Conservation (phyloP, 92 coral and sea anemone genomes). For the Paragorgia papillata region DNA sequence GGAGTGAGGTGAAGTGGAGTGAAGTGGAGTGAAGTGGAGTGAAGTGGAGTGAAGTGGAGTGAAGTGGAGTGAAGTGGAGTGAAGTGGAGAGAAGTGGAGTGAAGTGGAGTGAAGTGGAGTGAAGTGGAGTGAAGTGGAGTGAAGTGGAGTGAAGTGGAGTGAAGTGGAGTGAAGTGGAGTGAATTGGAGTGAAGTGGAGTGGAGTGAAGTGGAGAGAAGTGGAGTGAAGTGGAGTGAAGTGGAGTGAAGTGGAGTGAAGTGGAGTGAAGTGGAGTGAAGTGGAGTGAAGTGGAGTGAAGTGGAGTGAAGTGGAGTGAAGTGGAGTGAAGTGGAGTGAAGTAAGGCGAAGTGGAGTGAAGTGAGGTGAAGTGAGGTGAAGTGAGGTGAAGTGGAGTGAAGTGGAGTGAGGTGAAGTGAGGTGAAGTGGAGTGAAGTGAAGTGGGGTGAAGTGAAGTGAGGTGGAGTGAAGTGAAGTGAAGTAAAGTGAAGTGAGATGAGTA, state of each 20-base stretch:
- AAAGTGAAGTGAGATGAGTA: slow-evolving; percentile 26
- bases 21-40: too few relatives aligned
- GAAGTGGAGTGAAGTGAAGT: neutral
- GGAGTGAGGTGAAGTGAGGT: slow-evolving; percentile 3
- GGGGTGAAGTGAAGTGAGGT: neutral
- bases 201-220: slow-evolving; percentile 9
- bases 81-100: too few relatives aligned
- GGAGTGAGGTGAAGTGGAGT: too few relatives aligned
- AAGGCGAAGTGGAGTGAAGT: neutral
- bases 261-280: neutral
- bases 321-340: neutral
- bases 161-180: slow-evolving; percentile 24
- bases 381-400: neutral
- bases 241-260: neutral
- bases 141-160: slow-evolving; percentile 9
- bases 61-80: too few relatives aligned
- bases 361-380: neutral
- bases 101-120: slow-evolving; percentile 6
- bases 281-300: neutral
- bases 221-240: slow-evolving; percentile 10
- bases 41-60: too few relatives aligned
- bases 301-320: neutral
- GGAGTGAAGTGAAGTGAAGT: neutral
- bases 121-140: slow-evolving; percentile 5
- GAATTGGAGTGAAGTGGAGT: slow-evolving; percentile 17